A percentile compares a stretch with the other conserved stretches of the same genome.
phyloP scores from a whole-genome alignment of 2,113 vertebrate genomes.

The Ahaetulla prasina region DNA sequence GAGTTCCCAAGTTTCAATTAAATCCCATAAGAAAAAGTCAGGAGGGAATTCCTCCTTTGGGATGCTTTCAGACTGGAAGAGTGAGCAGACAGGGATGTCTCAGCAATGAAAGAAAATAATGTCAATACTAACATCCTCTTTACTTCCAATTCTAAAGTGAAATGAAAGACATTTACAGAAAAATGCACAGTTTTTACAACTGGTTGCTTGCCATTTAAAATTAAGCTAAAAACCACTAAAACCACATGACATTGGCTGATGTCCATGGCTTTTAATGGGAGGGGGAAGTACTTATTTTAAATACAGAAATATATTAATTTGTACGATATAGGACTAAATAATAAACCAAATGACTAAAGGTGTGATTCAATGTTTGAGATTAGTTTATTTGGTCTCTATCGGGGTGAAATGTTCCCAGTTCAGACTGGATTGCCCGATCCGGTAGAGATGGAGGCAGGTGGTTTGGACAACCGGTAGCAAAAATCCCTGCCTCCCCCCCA shows the following conservation, averaged over 20 bases:
- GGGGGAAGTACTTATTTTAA: neutral
- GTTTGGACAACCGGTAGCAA: too few species aligned
- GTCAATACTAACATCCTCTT: neutral
- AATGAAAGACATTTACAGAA: neutral
- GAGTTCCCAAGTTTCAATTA: neutral
- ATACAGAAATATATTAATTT: neutral
- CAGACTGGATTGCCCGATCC: too few species aligned
- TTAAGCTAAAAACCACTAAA: neutral
- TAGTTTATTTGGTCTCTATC: neutral
- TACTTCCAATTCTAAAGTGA: neutral
- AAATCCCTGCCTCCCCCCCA: too few species aligned
- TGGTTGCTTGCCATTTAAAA: neutral
- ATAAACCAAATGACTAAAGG: neutral
- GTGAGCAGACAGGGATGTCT: neutral
- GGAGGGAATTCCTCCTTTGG: neutral
- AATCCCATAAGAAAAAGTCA: neutral
- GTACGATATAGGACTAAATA: neutral
- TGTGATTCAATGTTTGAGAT: neutral
- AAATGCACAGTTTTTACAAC: neutral
- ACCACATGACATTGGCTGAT: neutral
- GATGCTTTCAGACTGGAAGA: neutral
- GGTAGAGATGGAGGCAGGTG: too few species aligned
- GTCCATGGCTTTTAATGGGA: neutral
- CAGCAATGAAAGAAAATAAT: neutral
- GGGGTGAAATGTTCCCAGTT: too few species aligned